Evolutionary conservation across 2,888 invertebrate species (phyloP).

Genomic region (Ectemnius cavifrons): DNA sequence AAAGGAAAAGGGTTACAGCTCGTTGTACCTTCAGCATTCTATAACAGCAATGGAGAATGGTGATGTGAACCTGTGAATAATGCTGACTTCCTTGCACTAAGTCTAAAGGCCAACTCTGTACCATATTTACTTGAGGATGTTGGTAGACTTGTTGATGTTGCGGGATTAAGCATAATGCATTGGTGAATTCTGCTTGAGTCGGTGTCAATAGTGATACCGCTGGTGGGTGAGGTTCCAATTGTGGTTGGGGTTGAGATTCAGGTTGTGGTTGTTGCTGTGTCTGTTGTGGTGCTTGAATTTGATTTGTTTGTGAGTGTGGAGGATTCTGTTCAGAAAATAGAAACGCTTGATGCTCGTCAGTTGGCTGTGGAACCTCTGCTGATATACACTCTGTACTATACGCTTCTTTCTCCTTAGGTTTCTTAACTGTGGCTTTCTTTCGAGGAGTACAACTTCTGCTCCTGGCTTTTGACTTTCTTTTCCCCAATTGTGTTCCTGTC

Average conservation of each 20-base stretch:
- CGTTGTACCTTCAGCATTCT: too few relatives aligned
- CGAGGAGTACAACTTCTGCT: constrained; percentile 54
- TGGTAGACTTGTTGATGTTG: constrained; percentile 69
- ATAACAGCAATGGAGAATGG: too few relatives aligned
- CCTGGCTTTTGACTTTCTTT: constrained; percentile 66
- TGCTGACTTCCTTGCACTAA: constrained; percentile 73
- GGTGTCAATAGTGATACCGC: constrained; percentile 29
- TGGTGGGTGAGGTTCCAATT: not conserved
- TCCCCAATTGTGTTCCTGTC: constrained; percentile 75
- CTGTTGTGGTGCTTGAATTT: constrained; percentile 51
- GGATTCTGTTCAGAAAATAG: constrained; percentile 58
- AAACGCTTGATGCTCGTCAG: constrained; percentile 44
- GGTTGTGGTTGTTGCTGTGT: not conserved
- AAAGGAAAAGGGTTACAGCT: not conserved
- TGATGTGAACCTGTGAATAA: constrained; percentile 66
- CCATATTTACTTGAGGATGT: constrained; percentile 66
- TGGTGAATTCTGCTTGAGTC: constrained; percentile 63
- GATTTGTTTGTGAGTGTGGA: constrained; percentile 47
- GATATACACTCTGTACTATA: constrained; percentile 58
- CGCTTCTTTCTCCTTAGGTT: constrained; percentile 56
- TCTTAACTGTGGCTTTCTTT: constrained; percentile 61
- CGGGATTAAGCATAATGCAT: constrained; percentile 60
- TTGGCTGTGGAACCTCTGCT: constrained; percentile 47
- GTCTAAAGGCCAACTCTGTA: constrained; percentile 74
- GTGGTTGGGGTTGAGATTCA: not conserved